These are phyloP conservation scores for Hemibagrus guttatus DNA, from an alignment of 2,797 vertebrate species.

Conservation along the genomic window DNA sequence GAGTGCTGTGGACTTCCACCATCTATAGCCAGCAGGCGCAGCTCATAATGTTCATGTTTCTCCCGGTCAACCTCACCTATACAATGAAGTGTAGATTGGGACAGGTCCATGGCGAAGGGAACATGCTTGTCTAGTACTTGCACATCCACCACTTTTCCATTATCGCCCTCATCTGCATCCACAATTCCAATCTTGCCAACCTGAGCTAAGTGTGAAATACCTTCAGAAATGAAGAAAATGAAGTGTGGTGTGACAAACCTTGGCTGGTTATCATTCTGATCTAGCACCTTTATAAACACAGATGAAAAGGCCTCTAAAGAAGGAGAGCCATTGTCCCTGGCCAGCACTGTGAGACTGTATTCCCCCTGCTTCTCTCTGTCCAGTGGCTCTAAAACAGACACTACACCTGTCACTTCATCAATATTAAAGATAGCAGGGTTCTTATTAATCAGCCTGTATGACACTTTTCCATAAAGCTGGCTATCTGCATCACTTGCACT, in stretches of 20 bases:
- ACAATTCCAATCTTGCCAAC: constrained; percentile 72
- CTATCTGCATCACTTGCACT: constrained; percentile 75
- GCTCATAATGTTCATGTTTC: constrained; percentile 69
- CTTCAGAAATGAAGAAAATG: constrained; percentile 78
- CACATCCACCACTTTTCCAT: constrained; percentile 70
- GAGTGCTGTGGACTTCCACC: constrained; percentile 70
- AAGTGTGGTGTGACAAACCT: constrained; percentile 73
- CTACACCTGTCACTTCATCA: constrained; percentile 67
- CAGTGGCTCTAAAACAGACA: constrained; percentile 67
- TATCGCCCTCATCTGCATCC: constrained; percentile 74
- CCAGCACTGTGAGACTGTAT: constrained; percentile 70
- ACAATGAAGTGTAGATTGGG: constrained; percentile 66
- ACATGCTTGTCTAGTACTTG: constrained; percentile 66
- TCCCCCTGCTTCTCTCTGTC: constrained; percentile 73
- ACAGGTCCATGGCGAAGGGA: constrained; percentile 72
- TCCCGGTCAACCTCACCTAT: constrained; percentile 74
- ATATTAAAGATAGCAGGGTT: constrained; percentile 68
- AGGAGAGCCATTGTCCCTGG: constrained; percentile 73
- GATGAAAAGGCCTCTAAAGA: constrained; percentile 64
- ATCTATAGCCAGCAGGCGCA: constrained; percentile 73
- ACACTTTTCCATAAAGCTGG: constrained; percentile 68
- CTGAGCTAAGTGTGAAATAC: constrained; percentile 61
- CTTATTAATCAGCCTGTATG: constrained; percentile 67
- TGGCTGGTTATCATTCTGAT: constrained; percentile 81
- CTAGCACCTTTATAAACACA: constrained; percentile 69